phyloP scores from a whole-genome alignment of 1,140 invertebrate genomes.

The Drosophila pallidifrons region DNA sequence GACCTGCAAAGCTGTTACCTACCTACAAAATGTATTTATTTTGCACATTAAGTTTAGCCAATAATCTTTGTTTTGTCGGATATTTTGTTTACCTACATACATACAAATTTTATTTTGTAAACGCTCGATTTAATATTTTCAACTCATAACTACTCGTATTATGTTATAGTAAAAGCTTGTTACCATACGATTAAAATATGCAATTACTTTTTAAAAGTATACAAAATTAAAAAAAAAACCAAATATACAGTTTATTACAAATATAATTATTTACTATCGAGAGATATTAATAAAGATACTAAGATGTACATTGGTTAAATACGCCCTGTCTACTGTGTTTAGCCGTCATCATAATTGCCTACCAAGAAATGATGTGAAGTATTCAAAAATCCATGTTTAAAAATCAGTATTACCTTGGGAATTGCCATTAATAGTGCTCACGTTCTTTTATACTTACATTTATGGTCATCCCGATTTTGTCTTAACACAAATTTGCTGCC shows the following conservation, averaged over 20 bases:
- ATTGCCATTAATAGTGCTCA: too few species aligned
- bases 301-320: constrained; percentile 9
- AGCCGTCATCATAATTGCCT: too few species aligned
- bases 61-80: constrained; percentile 68
- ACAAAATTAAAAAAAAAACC: constrained; percentile 58
- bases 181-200: constrained; percentile 69
- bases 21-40: constrained; percentile 69
- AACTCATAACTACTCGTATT: constrained; percentile 32
- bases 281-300: constrained; percentile 18
- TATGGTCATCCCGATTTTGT: too few species aligned
- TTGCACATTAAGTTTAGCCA: constrained; percentile 68
- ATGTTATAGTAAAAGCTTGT: constrained; percentile 62
- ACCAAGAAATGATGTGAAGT: too few species aligned
- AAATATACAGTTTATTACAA: constrained; percentile 67
- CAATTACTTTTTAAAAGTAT: constrained; percentile 79
- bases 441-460: too few species aligned
- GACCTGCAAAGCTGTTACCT: constrained; percentile 69
- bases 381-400: too few species aligned
- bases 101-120: constrained; percentile 25
- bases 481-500: too few species aligned
- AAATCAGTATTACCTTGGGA: too few species aligned
- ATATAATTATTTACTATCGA: constrained; percentile 29
- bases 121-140: constrained; percentile 39
- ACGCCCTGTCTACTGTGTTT: background rate
- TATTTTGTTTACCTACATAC: constrained; percentile 41